Evolutionary conservation across 1,140 invertebrate genomes (phyloP).

Genomic region (Drosophila serrata): DNA sequence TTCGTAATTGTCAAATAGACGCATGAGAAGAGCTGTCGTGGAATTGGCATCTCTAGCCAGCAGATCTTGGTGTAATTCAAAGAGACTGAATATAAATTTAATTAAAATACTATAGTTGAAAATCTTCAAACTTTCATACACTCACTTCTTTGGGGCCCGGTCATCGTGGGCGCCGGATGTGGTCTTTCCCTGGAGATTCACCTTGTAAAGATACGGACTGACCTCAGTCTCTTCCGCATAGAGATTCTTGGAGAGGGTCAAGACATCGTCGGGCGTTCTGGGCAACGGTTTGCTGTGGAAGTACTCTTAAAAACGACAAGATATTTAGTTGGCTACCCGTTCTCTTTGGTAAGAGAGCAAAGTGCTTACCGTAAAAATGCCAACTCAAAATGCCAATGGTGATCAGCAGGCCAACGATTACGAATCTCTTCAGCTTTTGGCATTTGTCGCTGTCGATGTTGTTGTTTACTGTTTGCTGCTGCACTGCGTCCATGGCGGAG

Average conservation of each 20-base stretch:
- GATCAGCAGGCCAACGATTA: slow-evolving; percentile 64
- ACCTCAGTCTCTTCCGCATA: slow-evolving; percentile 63
- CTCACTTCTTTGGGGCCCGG: slow-evolving; percentile 89
- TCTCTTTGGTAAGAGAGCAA: slow-evolving; percentile 7
- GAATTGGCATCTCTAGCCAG: slow-evolving; percentile 85
- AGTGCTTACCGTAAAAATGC: slow-evolving; percentile 76
- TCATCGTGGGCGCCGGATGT: slow-evolving; percentile 88
- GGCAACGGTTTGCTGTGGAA: slow-evolving; percentile 66
- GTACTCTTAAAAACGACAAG: slow-evolving; percentile 50
- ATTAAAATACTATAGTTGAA: not conserved
- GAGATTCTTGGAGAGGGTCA: slow-evolving; percentile 58
- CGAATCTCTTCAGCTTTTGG: slow-evolving; percentile 74
- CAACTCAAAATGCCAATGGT: slow-evolving; percentile 73
- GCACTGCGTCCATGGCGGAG: slow-evolving; percentile 32
- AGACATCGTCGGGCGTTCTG: slow-evolving; percentile 61
- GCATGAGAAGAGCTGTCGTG: slow-evolving; percentile 89
- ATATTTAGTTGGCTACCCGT: not conserved
- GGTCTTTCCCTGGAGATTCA: slow-evolving; percentile 88
- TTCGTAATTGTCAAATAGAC: slow-evolving; percentile 92
- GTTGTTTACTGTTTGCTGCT: slow-evolving; percentile 34
- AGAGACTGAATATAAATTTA: slow-evolving; percentile 45
- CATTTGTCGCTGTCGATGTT: slow-evolving; percentile 75
- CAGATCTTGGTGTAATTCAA: slow-evolving; percentile 72
- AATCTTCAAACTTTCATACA: not conserved
- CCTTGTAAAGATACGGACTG: slow-evolving; percentile 67